phyloP scores from a whole-genome alignment of 2,888 invertebrate species.

The Oligia latruncula region DNA sequence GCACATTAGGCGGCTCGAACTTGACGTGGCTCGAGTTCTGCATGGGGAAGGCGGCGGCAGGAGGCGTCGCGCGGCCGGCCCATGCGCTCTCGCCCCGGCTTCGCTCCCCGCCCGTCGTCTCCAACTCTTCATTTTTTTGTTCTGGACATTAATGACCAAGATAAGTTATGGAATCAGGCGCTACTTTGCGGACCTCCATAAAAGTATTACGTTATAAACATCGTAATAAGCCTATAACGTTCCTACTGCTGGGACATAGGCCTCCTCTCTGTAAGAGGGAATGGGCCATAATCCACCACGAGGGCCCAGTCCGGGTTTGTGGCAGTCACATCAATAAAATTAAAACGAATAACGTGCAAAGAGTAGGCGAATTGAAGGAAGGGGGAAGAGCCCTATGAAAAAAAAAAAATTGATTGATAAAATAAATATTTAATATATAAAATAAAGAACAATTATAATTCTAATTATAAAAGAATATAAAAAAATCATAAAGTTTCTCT shows the following conservation, averaged over 20 bases:
- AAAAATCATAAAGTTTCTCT: too few species aligned
- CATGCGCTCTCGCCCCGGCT: constrained; percentile 87
- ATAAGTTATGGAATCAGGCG: not conserved
- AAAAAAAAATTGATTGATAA: too few species aligned
- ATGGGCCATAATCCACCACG: not conserved
- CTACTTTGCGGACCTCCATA: not conserved
- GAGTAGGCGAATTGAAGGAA: too few species aligned
- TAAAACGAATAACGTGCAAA: not conserved
- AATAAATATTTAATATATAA: too few species aligned
- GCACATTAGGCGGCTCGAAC: constrained; percentile 96
- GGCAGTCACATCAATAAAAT: not conserved
- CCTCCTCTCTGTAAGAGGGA: not conserved
- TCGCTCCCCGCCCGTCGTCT: constrained; percentile 82
- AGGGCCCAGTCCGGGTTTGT: not conserved
- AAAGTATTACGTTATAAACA: not conserved
- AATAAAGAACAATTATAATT: too few species aligned
- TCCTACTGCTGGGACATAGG: too few species aligned
- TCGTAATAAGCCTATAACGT: not conserved
- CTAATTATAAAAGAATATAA: too few species aligned
- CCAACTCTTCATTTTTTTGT: constrained; percentile 93
- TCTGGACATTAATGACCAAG: constrained; percentile 83
- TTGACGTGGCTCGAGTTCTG: constrained; percentile 95
- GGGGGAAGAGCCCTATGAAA: too few species aligned
- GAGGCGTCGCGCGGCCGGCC: constrained; percentile 91
- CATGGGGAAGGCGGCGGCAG: constrained; percentile 93